These are phyloP conservation scores for Crotalus helleri DNA, from an alignment of 2,113 vertebrate genomes.

Conservation along the genomic window DNA sequence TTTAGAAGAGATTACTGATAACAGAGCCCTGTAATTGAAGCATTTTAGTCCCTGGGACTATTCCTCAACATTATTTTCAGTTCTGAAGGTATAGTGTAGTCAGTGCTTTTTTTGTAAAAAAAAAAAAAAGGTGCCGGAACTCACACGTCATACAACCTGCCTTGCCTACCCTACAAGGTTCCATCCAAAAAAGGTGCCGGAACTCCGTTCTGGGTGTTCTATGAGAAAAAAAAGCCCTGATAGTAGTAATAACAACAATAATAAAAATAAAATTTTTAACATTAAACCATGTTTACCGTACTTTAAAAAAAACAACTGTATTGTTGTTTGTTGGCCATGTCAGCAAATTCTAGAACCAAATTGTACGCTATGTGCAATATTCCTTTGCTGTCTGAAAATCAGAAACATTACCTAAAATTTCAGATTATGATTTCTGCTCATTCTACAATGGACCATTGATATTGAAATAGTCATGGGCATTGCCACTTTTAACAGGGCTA, in stretches of 20 bases:
- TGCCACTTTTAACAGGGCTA: neutral
- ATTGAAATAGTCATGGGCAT: neutral
- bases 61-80: neutral
- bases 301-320: neutral
- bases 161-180: no score
- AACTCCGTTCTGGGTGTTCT: no score
- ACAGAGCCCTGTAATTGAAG: neutral
- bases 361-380: neutral
- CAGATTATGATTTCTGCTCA: neutral
- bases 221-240: no score
- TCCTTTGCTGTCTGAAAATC: neutral
- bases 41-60: neutral
- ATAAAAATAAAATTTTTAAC: neutral
- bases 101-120: no score
- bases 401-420: neutral
- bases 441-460: neutral
- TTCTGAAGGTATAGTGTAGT: neutral
- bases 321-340: neutral
- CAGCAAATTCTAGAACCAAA: neutral
- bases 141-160: no score
- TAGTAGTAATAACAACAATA: neutral
- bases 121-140: no score
- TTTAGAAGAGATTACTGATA: neutral
- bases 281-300: neutral
- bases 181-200: no score